Conservation (phyloP, 2,888 invertebrate genomes). For the Polymixis lichenea region DNA sequence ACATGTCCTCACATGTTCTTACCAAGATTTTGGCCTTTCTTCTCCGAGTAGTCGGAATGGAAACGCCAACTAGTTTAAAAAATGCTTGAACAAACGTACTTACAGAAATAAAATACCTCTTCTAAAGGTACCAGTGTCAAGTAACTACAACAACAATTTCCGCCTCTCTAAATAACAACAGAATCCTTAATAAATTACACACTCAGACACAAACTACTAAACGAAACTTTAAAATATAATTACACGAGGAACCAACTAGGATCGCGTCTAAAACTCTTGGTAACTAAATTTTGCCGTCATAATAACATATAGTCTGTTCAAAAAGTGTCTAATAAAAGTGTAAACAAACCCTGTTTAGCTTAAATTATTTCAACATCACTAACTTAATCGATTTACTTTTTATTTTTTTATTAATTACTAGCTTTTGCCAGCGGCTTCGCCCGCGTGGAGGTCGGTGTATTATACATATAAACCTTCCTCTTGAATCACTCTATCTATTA, state of each 20-base stretch:
- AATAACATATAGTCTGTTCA: slow-evolving; percentile 60
- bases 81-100: no score
- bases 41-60: no score
- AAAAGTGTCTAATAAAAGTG: background rate
- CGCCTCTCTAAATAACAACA: background rate
- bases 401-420: no score
- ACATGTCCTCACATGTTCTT: background rate
- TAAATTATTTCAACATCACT: background rate
- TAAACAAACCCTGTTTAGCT: background rate
- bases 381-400: no score
- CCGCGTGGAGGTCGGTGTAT: no score
- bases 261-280: slow-evolving; percentile 37
- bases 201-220: background rate
- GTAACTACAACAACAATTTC: background rate
- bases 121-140: no score
- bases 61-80: no score
- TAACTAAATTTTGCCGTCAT: slow-evolving; percentile 71
- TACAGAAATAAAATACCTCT: no score
- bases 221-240: slow-evolving; percentile 50
- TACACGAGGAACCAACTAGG: slow-evolving; percentile 38
- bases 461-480: no score
- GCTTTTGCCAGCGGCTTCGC: no score
- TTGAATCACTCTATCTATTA: no score
- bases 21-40: background rate
- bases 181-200: slow-evolving; percentile 18